phyloP scores from a whole-genome alignment of 2,113 vertebrate genomes.

The Meleagris gallopavo region DNA sequence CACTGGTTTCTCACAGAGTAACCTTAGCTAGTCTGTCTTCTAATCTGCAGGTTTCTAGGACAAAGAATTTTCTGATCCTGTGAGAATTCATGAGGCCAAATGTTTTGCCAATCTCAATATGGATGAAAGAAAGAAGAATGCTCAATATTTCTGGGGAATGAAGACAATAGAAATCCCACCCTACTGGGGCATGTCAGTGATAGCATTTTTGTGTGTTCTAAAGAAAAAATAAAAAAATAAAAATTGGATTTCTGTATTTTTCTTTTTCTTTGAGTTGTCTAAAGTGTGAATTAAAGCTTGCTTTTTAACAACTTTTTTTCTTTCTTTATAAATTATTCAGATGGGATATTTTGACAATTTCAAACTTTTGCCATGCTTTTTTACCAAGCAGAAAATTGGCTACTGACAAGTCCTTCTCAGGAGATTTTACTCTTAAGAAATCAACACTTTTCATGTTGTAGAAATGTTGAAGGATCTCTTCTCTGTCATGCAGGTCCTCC shows the following conservation, averaged over 20 bases:
- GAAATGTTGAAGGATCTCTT: background rate
- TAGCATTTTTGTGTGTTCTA: background rate
- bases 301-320: background rate
- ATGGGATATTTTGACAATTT: conserved; percentile 37
- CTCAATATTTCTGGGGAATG: background rate
- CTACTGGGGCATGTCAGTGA: background rate
- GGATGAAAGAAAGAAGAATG: background rate
- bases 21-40: background rate
- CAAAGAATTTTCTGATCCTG: conserved; percentile 20
- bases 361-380: background rate
- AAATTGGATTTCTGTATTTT: background rate
- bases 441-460: background rate
- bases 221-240: background rate
- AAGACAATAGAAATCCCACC: background rate
- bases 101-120: background rate
- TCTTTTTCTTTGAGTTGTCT: background rate
- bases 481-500: rapidly evolving
- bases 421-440: background rate
- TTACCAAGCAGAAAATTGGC: conserved; percentile 21
- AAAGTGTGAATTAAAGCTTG: background rate
- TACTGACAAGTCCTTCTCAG: conserved; percentile 3
- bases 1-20: background rate
- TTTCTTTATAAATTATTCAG: conserved; percentile 44
- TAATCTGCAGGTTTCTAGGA: conserved; percentile 6
- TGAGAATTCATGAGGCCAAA: conserved; percentile 15